Evolutionary conservation across 2,888 invertebrate genomes (phyloP).

Genomic region (Subacronicta megacephala): DNA sequence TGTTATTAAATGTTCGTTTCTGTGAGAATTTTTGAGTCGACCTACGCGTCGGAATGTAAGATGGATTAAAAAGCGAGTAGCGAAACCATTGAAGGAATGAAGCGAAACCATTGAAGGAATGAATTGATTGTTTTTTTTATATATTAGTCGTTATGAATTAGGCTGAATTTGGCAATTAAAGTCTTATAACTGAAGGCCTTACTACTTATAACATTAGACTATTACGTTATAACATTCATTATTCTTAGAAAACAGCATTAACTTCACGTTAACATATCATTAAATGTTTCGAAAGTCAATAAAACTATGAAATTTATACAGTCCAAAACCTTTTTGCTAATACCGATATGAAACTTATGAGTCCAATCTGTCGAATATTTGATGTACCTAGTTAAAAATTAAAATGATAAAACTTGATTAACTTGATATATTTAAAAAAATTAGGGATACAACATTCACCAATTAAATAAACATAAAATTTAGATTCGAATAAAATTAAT

Average conservation of each 20-base stretch:
- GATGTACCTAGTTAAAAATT: too few relatives aligned
- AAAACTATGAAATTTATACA: constrained; percentile 17
- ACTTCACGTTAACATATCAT: constrained; percentile 38
- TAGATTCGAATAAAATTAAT: constrained; percentile 30
- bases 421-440: too few relatives aligned
- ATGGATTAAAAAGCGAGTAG: constrained; percentile 56
- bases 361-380: too few relatives aligned
- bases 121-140: constrained; percentile 50
- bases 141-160: constrained; percentile 31
- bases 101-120: constrained; percentile 57
- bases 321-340: constrained; percentile 10
- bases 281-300: constrained; percentile 28
- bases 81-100: constrained; percentile 57
- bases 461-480: constrained; percentile 35
- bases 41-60: constrained; percentile 78
- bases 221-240: constrained; percentile 6
- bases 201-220: constrained; percentile 17
- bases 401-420: too few relatives aligned
- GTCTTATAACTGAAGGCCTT: constrained; percentile 37
- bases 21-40: constrained; percentile 85
- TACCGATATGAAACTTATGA: background rate
- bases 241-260: constrained; percentile 24
- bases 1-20: constrained; percentile 86
- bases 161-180: constrained; percentile 38
- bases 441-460: constrained; percentile 27